Base-by-base conservation (phyloP, 2,113 vertebrate genomes). In the Dipodomys merriami region DNA sequence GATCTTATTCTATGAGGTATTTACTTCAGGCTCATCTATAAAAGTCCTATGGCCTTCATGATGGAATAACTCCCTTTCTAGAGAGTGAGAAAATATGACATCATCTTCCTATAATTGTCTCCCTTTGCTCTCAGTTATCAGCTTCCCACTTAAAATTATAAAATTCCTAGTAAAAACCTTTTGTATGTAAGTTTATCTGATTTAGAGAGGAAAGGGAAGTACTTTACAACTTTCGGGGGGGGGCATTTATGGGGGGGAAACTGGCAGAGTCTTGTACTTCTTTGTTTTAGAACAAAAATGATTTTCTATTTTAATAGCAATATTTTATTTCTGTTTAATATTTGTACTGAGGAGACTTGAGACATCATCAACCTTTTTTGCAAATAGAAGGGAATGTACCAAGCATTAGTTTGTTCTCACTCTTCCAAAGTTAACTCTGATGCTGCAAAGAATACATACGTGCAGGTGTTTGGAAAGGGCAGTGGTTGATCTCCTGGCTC, bases 291-390 rank as follows among this genome's bases (percentile, higher is more conserved):
- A n/a, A 60, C 23, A 87, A n/a, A 12, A 69, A 91, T 94, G 53
- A 44, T 83, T 83, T 83, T 86, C 71, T 62, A 53, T 77, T 90
- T 95, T 94, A 67, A 83, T 77, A 39, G 91, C 49, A 84, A 49
- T 90, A 72, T 72, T 81, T 9, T 89, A 85, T 90, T 95, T 96
- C 4, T 64, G 68, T 73, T 90, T 74, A 44, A 39, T 65, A 72
- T 22, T 72, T 91, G 49, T 95, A 65, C n/a, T 82, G 33, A 94
- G 20, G 88, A n/a, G 3, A 23, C 29, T 35, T 44, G 86, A 76
- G 73, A 2, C 5, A 91, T 7, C 10, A 87, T 27, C 6, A n/a
- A 62, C 7, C 16, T 78, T 93, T 93, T 91, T 88, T 71, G 33
- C 20, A 95, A 91, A 88, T 91, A 35, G 83, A 92, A 71, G 86